Base-by-base conservation (phyloP, 2,113 vertebrate species). In the Strix aluco region DNA sequence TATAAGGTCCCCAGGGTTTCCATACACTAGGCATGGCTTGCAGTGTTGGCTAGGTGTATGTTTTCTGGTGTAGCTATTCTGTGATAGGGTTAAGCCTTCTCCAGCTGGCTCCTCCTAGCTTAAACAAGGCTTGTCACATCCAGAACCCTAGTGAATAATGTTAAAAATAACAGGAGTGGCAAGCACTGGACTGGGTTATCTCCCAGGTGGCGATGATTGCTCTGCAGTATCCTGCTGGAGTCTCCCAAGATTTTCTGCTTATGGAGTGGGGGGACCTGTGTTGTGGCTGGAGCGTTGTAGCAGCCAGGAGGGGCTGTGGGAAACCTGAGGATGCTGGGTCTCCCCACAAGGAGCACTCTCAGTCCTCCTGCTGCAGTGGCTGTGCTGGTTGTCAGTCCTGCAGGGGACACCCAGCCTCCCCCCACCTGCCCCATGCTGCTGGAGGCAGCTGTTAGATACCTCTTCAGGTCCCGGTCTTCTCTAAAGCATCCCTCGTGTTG, bases 361-460 rank as follows among this genome's bases (percentile, higher is more conserved):
- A 29, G 30, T 20, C 27, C 16, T 78, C 42, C 32, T 3, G 1
- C 26, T 27, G 8, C 0, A 1, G 19, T 51, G 70, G 7, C 34
- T 54, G 13, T 61, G 9, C n/a, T 46, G 27, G 16, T 10, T 90
- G 42, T 54, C 27, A 85, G 62, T 40, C 34, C 55, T 72, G 12
- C 55, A 30, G 58, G 32, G 59, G 55, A 54, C 27, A 47, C 5
- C 30, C 42, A 49, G 17, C 30, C 58, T 72, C 3, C 32, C 54
- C 29, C 11, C 19, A 30, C 2, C 58, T 18, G 32, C 23, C 38
- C 42, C 17, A 46, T 51, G 52, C 69, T 90, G 32, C n/a, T 58
- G 52, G 25, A 42, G 15, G 8, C 0, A 10, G 32, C 26, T 3
- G 0, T 57, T 55, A 75, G 63, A 55, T 21, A 29, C 36, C 42